Evolutionary conservation across 2,888 invertebrate species (phyloP).

Genomic region (Caenorhabditis sp.): DNA sequence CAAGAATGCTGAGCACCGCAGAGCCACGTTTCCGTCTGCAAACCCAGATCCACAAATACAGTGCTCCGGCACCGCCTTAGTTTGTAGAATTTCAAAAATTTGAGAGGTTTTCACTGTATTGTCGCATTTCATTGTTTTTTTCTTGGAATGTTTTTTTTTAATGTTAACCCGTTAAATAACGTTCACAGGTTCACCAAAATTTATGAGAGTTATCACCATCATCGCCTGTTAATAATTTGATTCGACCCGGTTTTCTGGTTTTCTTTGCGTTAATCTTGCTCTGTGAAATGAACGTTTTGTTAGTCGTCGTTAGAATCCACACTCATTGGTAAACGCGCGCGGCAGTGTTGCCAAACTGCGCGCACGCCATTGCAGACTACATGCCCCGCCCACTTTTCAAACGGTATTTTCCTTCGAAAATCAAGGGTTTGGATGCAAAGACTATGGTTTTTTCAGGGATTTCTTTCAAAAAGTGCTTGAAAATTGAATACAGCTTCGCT

Average conservation of each 20-base stretch:
- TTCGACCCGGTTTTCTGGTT: neutral
- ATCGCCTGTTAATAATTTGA: slow-evolving; percentile 3
- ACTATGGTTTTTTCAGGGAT: neutral
- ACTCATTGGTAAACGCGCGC: slow-evolving; percentile 28
- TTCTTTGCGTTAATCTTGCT: neutral
- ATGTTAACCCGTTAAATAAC: too few species aligned
- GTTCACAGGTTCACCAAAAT: neutral
- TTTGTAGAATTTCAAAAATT: slow-evolving; percentile 1
- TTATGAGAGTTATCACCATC: neutral
- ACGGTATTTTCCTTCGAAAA: slow-evolving; percentile 41
- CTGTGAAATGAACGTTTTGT: slow-evolving; percentile 10
- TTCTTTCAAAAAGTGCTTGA: neutral
- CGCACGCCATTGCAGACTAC: slow-evolving; percentile 27
- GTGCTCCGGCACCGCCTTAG: neutral
- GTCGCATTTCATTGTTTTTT: neutral
- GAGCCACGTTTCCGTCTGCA: slow-evolving; percentile 24
- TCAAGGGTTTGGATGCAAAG: neutral
- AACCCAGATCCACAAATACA: neutral
- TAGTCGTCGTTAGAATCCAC: neutral
- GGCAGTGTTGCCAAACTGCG: slow-evolving; percentile 29
- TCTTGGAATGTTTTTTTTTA: neutral
- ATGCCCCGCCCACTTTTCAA: slow-evolving; percentile 47
- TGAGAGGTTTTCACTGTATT: neutral
- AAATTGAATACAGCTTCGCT: neutral
- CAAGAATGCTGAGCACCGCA: neutral